These are phyloP conservation scores for Mactra quadrangularis DNA, from an alignment of 1,140 invertebrate species.

Conservation along the genomic window DNA sequence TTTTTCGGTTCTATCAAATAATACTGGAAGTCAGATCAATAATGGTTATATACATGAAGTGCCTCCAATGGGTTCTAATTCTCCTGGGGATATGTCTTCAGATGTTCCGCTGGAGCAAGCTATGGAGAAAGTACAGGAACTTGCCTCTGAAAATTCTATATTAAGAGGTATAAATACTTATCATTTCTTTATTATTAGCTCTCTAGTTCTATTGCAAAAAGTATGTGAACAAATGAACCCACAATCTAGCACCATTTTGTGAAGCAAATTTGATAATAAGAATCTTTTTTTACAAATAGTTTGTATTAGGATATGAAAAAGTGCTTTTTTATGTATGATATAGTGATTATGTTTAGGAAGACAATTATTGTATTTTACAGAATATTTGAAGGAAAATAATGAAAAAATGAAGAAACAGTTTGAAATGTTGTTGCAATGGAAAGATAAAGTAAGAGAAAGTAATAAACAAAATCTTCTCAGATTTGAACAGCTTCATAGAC, in stretches of 20 bases:
- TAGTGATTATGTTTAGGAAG: too few species aligned
- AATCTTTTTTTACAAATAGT: too few species aligned
- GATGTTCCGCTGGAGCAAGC: constrained; percentile 72
- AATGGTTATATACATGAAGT: constrained; percentile 13
- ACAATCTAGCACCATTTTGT: too few species aligned
- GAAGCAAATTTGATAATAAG: too few species aligned
- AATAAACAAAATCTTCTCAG: constrained; percentile 67
- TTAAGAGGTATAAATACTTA: constrained; percentile 60
- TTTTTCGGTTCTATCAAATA: constrained; percentile 39
- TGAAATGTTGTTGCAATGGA: constrained; percentile 67
- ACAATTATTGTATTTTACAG: constrained; percentile 59
- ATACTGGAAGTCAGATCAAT: not conserved
- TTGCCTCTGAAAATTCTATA: constrained; percentile 66
- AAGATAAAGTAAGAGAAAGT: constrained; percentile 68
- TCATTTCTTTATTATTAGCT: not conserved
- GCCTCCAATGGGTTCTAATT: not conserved
- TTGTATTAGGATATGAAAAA: too few species aligned
- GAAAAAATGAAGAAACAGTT: constrained; percentile 73
- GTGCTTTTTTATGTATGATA: too few species aligned
- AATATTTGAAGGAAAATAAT: constrained; percentile 70
- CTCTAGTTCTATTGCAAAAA: too few species aligned
- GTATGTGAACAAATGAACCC: too few species aligned
- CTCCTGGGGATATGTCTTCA: constrained; percentile 39
- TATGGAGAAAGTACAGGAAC: constrained; percentile 65
- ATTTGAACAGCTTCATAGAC: constrained; percentile 65